phyloP scores from a whole-genome alignment of 1,140 invertebrate species.

The Cotesia glomerata region DNA sequence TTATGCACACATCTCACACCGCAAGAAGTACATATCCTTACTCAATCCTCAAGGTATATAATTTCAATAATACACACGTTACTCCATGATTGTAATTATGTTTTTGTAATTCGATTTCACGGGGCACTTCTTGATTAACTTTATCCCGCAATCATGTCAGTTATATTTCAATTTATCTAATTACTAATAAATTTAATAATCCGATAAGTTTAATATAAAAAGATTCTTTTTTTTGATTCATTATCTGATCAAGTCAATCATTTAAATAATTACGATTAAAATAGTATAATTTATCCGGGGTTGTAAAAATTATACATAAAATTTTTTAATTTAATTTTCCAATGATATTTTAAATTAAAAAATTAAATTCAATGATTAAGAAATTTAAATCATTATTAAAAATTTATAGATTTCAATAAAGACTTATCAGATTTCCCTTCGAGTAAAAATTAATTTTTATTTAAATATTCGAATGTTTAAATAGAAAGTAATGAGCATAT shows the following conservation, averaged over 20 bases:
- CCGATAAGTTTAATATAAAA: too few relatives aligned
- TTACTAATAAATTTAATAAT: background rate
- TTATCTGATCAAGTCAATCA: too few relatives aligned
- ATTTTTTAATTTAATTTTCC: too few relatives aligned
- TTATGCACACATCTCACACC: conserved; percentile 20
- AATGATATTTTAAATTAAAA: background rate
- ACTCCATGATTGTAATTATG: background rate
- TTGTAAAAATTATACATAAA: too few relatives aligned
- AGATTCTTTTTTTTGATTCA: too few relatives aligned
- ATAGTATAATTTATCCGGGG: too few relatives aligned
- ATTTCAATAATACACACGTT: background rate
- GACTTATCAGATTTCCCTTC: too few relatives aligned
- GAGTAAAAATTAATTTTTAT: background rate
- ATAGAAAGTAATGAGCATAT: background rate
- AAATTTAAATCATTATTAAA: background rate
- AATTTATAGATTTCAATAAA: too few relatives aligned
- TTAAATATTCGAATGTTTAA: background rate
- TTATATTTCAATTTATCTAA: background rate
- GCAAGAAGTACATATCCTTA: background rate
- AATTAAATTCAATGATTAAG: background rate
- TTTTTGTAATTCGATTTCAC: conserved; percentile 17
- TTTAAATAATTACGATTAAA: too few relatives aligned
- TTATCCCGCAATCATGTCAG: background rate
- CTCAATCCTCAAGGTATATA: background rate
- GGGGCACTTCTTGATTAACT: conserved; percentile 8